Conservation (phyloP, 2,888 invertebrate species). For the Rotaria macrura region DNA sequence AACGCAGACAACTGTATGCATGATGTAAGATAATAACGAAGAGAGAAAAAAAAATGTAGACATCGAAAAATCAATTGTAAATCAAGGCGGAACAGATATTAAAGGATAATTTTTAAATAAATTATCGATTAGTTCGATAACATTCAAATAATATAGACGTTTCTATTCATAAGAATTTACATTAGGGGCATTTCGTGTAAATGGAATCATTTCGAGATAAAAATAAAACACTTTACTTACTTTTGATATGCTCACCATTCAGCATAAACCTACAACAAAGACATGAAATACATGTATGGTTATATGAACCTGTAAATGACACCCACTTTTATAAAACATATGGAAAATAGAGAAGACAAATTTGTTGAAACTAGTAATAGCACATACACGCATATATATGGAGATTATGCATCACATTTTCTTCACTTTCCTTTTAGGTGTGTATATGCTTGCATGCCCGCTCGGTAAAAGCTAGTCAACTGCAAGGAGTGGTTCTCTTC, state of each 20-base stretch:
- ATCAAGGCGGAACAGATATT: background rate
- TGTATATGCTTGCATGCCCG: background rate
- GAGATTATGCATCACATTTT: background rate
- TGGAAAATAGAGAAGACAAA: background rate
- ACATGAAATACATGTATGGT: background rate
- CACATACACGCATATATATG: background rate
- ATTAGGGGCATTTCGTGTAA: too few relatives aligned
- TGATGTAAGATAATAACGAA: background rate
- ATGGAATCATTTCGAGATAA: too few relatives aligned
- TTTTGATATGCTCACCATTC: conserved; percentile 6
- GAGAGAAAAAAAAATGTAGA: background rate
- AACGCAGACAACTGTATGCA: background rate
- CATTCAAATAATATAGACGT: too few relatives aligned
- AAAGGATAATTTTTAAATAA: background rate
- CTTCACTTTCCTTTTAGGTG: background rate
- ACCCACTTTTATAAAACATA: background rate
- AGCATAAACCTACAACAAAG: background rate
- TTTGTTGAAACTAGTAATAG: background rate
- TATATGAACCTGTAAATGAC: too few relatives aligned
- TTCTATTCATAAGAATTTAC: too few relatives aligned
- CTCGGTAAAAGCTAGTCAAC: background rate
- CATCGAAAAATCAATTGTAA: background rate
- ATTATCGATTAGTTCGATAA: background rate
- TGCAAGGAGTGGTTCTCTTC: conserved; percentile 1
- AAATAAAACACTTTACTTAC: background rate